Conservation (phyloP, 2,888 invertebrate species). For the Cecidostiba fungosa region DNA sequence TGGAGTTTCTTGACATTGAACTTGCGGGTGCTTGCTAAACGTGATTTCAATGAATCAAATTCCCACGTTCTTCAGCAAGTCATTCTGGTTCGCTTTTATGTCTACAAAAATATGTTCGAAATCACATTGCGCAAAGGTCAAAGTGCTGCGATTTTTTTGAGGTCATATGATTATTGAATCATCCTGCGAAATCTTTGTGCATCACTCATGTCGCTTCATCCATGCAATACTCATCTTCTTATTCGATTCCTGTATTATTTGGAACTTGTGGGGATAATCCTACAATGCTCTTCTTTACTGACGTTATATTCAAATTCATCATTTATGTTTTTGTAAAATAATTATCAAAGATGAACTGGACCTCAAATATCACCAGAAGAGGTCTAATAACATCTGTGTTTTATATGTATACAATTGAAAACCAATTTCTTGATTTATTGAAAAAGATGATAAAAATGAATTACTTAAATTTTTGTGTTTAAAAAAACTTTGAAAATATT, state of each 20-base stretch:
- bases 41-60: background rate
- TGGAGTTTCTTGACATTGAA: background rate
- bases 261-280: constrained; percentile 20
- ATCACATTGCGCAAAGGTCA: background rate
- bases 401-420: background rate
- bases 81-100: constrained; percentile 7
- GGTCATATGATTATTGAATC: constrained; percentile 29
- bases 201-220: background rate
- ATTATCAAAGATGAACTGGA: constrained; percentile 51
- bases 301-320: constrained; percentile 28
- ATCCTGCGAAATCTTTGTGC: background rate
- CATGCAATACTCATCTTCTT: background rate
- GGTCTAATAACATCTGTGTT: constrained; percentile 30
- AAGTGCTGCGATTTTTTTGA: constrained; percentile 20
- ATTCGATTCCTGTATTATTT: constrained; percentile 1
- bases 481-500: too few relatives aligned
- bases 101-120: constrained; percentile 12
- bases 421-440: background rate
- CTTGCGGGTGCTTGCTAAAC: background rate
- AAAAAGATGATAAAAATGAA: too few relatives aligned
- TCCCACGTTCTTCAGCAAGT: background rate
- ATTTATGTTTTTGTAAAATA: background rate
- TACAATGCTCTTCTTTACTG: constrained; percentile 41
- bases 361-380: constrained; percentile 52
- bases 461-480: too few relatives aligned